These are phyloP conservation scores for Trichosurus vulpecula DNA, from an alignment of 2,797 vertebrate species.

Conservation along the genomic window DNA sequence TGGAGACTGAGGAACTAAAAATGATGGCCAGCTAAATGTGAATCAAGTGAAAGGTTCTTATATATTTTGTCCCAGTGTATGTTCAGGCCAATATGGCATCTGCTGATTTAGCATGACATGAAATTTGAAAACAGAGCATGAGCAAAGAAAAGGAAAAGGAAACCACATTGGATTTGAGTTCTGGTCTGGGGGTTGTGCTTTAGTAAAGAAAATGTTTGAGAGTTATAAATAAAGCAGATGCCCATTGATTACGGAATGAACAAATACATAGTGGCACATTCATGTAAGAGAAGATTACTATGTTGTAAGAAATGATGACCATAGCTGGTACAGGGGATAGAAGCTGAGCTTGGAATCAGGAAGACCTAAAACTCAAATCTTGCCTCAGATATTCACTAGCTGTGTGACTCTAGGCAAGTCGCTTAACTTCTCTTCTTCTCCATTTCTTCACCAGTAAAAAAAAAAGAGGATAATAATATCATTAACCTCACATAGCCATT, in stretches of 20 bases:
- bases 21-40: not conserved
- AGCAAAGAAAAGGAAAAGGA: not conserved
- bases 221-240: not conserved
- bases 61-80: not conserved
- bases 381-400: not conserved
- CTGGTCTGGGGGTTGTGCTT: no score
- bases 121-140: slow-evolving; percentile 14
- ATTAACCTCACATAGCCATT: not conserved
- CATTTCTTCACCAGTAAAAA: not conserved
- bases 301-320: not conserved
- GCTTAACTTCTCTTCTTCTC: not conserved
- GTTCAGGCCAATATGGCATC: not conserved
- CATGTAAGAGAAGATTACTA: not conserved
- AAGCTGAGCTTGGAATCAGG: not conserved
- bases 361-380: not conserved
- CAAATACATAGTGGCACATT: not conserved
- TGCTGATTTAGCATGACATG: not conserved
- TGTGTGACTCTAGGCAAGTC: not conserved
- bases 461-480: not conserved
- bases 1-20: not conserved
- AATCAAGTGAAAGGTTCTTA: not conserved
- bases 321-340: not conserved
- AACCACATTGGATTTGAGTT: no score
- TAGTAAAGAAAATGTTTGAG: not conserved
- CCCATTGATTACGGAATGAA: not conserved